A percentile compares a stretch with the other conserved stretches of the same genome.
These are phyloP conservation scores for Mimumesa dahlbomi DNA, from an alignment of 2,888 invertebrate genomes.

Conservation along the genomic window DNA sequence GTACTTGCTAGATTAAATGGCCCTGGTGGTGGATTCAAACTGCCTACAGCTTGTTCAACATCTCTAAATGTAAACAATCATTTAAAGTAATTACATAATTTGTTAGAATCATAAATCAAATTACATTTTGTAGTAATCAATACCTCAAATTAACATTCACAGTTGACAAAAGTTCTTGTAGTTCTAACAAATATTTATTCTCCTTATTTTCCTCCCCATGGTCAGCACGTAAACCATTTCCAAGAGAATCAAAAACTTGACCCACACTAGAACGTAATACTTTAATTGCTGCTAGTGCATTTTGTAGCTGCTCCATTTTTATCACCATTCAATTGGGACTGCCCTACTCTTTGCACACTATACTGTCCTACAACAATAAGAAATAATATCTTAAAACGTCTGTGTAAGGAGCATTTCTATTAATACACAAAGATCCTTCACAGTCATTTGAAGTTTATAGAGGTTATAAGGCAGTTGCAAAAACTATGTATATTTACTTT, in stretches of 20 bases:
- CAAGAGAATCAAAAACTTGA: slow-evolving; percentile 91
- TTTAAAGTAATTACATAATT: slow-evolving; percentile 18
- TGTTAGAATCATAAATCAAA: not conserved
- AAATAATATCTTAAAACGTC: too few relatives aligned
- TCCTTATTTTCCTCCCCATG: slow-evolving; percentile 92
- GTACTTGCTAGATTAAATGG: slow-evolving; percentile 93
- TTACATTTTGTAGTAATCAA: not conserved
- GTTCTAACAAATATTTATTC: slow-evolving; percentile 87
- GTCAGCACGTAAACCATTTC: slow-evolving; percentile 90
- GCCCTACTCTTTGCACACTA: too few relatives aligned
- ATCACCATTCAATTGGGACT: too few relatives aligned
- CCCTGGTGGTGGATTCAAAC: slow-evolving; percentile 88
- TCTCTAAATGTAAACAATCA: slow-evolving; percentile 82
- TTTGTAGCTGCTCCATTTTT: slow-evolving; percentile 86
- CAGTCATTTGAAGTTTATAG: too few relatives aligned
- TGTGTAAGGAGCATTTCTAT: too few relatives aligned
- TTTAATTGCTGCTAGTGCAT: slow-evolving; percentile 88
- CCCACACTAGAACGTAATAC: slow-evolving; percentile 91
- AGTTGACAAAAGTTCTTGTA: slow-evolving; percentile 90
- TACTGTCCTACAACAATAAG: too few relatives aligned
- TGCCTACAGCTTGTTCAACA: slow-evolving; percentile 89
- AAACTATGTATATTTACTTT: too few relatives aligned
- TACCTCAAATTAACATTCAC: slow-evolving; percentile 91
- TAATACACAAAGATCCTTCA: too few relatives aligned
- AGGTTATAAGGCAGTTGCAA: too few relatives aligned